Base-by-base conservation (phyloP, 2,888 invertebrate species). In the Hartigia nigra region DNA sequence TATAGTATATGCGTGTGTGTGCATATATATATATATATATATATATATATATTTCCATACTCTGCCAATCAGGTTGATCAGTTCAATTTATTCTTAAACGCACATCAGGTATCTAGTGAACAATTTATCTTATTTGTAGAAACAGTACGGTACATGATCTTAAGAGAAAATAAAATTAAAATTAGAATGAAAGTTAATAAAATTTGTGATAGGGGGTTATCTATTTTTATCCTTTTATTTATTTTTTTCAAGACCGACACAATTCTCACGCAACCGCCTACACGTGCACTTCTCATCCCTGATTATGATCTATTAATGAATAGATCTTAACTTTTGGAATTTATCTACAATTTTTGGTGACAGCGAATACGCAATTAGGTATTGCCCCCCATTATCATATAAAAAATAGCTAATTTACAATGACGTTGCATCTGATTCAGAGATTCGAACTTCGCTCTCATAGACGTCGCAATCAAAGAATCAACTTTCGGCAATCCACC, bases 11-110 rank as follows among this genome's bases (percentile, higher is more conserved):
- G 12, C n/a, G 37, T 37, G 34, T 75, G 23, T 31, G n/a, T n/a
- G n/a, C n/a, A n/a, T n/a, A n/a, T n/a, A n/a, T n/a, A n/a, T n/a
- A n/a, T n/a, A n/a, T n/a, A n/a, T n/a, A n/a, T n/a, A 31, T 23
- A 74, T 74, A 32, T 36, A 55, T 75, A 31, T 69, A 76, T 76
- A 69, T 70, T 39, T 70, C 35, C 37, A 35, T 76, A 75, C 35
- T 70, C 11, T 31, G 69, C 69, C 14, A 70, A 35, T 35, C 35
- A 35, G 1, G 35, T 35, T 35, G 3, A 35, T 35, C 35, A 35
- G 35, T 35, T 35, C 35, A 35, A 35, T 35, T 35, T 35, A 35
- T 35, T 35, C 35, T 35, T 35, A 35, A 55, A 55, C 55, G 23
- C 23, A 55, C 55, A 23, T 55, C 23, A 23, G 23, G 55, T 55